Evolutionary conservation across 2,888 invertebrate genomes (phyloP).

Genomic region (Meiosimyza decipiens): DNA sequence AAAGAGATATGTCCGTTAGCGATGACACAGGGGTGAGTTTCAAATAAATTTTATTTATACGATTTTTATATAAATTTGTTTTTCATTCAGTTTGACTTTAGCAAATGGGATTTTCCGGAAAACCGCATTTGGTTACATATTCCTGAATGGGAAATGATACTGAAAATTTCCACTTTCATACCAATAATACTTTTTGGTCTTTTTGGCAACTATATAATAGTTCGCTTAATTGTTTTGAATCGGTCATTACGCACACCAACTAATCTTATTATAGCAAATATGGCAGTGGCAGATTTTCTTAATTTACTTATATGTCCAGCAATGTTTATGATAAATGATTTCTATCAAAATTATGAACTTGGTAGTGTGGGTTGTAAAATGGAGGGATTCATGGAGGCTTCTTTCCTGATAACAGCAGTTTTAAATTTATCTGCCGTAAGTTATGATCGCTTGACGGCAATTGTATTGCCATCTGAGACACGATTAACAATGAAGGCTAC

Average conservation of each 20-base stretch:
- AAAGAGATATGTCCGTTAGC: background rate
- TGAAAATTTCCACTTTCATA: conserved; percentile 72
- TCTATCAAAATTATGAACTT: conserved; percentile 82
- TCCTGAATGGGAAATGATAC: conserved; percentile 71
- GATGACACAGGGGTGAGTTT: background rate
- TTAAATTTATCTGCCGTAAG: conserved; percentile 82
- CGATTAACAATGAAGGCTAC: conserved; percentile 75
- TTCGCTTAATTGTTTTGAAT: conserved; percentile 73
- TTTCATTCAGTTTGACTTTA: conserved; percentile 59
- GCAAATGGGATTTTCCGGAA: conserved; percentile 66
- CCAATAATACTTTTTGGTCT: conserved; percentile 75
- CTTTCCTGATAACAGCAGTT: conserved; percentile 80
- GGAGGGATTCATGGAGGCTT: conserved; percentile 82
- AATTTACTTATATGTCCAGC: conserved; percentile 78
- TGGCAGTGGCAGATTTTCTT: conserved; percentile 78
- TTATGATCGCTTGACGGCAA: conserved; percentile 85
- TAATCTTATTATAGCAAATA: conserved; percentile 79
- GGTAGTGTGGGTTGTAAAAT: conserved; percentile 79
- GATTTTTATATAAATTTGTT: background rate
- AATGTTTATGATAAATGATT: conserved; percentile 79
- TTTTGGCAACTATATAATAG: conserved; percentile 74
- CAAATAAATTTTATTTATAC: background rate
- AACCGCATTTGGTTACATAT: conserved; percentile 76
- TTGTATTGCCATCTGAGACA: conserved; percentile 78
- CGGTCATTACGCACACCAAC: conserved; percentile 76